Evolutionary conservation across 2,113 vertebrate species (phyloP).

Genomic region (Calidris pugnax): DNA sequence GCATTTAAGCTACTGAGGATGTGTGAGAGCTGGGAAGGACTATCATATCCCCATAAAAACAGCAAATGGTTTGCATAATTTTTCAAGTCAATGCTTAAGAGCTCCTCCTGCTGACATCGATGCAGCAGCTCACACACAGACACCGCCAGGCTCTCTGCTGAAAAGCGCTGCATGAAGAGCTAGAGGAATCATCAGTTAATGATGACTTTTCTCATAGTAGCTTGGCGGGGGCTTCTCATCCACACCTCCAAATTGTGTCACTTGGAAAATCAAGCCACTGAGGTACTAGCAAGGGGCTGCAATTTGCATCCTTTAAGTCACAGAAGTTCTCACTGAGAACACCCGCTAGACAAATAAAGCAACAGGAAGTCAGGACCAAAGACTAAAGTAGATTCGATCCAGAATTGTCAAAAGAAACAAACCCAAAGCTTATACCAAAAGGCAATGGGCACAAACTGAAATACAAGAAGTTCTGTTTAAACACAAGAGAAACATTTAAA

Average conservation of each 20-base stretch:
- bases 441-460: background rate
- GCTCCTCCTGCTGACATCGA: background rate
- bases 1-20: background rate
- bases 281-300: background rate
- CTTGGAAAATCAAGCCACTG: background rate
- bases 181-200: background rate
- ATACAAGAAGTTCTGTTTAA: background rate
- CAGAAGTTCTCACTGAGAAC: background rate
- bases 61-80: background rate
- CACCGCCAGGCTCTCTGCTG: background rate
- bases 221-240: background rate
- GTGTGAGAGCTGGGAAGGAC: background rate
- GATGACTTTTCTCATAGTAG: background rate
- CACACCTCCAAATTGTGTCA: background rate
- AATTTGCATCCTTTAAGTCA: background rate
- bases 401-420: background rate
- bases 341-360: background rate
- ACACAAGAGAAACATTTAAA: background rate
- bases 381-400: background rate
- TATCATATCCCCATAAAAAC: background rate
- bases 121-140: background rate
- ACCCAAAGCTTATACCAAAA: background rate
- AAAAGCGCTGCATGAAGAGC: background rate
- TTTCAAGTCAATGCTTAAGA: background rate
- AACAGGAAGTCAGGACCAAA: background rate